Evolutionary conservation across 2,113 vertebrate species (phyloP).

Genomic region (Percopsis transmontana): DNA sequence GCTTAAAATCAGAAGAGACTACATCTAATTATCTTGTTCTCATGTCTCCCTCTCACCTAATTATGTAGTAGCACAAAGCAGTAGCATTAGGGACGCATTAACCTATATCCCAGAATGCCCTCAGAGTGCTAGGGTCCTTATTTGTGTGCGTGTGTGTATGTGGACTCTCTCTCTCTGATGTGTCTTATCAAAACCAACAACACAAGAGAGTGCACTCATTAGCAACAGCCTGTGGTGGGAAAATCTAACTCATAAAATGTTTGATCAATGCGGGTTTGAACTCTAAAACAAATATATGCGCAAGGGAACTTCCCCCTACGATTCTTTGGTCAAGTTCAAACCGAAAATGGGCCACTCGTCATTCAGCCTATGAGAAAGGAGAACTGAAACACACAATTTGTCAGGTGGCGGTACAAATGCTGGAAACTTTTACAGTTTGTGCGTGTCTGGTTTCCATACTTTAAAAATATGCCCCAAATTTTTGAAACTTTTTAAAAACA

Average conservation of each 20-base stretch:
- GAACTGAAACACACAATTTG: too few species aligned
- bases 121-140: slow-evolving; percentile 15
- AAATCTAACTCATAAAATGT: slow-evolving; percentile 21
- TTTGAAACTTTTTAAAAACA: too few species aligned
- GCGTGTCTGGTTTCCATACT: too few species aligned
- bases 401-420: too few species aligned
- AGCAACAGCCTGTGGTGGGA: slow-evolving; percentile 2
- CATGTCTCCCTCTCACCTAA: slow-evolving; percentile 6
- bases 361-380: too few species aligned
- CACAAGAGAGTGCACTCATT: too few species aligned
- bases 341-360: background rate
- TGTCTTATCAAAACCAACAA: too few species aligned
- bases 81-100: slow-evolving; percentile 53
- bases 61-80: slow-evolving; percentile 16
- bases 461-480: too few species aligned
- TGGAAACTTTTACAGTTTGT: too few species aligned
- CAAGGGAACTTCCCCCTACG: background rate
- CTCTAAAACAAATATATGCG: too few species aligned
- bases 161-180: too few species aligned
- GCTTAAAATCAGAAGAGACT: background rate
- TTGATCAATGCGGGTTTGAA: slow-evolving; percentile 33
- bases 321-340: background rate
- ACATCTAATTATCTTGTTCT: slow-evolving; percentile 17
- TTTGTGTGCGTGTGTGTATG: slow-evolving; percentile 32
- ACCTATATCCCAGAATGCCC: slow-evolving; percentile 54